Evolutionary conservation across 2,797 vertebrate species (phyloP).

Genomic region (Lagorchestes hirsutus): DNA sequence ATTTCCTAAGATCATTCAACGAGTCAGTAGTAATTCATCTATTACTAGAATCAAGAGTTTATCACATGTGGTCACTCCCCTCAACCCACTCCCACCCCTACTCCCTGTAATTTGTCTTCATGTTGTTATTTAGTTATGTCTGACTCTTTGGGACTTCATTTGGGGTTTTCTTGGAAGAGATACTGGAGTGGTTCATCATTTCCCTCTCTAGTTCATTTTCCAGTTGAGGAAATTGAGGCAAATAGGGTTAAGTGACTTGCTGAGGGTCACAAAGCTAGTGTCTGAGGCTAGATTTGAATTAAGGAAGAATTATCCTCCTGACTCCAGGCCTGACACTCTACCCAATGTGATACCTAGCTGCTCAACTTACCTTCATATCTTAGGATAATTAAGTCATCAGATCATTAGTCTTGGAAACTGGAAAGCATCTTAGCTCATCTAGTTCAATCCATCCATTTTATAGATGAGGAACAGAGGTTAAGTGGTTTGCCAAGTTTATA

Average conservation of each 20-base stretch:
- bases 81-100: not conserved
- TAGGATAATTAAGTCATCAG: not conserved
- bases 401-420: not conserved
- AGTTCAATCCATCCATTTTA: not conserved
- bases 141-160: not conserved
- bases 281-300: not conserved
- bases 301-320: no score
- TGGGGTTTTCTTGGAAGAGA: not conserved
- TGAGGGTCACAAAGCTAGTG: not conserved
- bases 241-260: not conserved
- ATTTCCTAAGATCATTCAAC: constrained; percentile 55
- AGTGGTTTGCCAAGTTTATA: not conserved
- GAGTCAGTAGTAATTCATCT: not conserved
- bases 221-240: not conserved
- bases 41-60: not conserved
- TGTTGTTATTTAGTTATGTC: not conserved
- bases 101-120: not conserved
- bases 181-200: not conserved
- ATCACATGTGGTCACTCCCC: not conserved
- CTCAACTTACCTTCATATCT: not conserved
- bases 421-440: not conserved
- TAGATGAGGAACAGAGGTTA: not conserved
- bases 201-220: not conserved
- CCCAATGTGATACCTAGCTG: not conserved
- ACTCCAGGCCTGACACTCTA: not conserved